Conservation (phyloP, 2,888 invertebrate species). For the Sinohyriopsis cumingii region DNA sequence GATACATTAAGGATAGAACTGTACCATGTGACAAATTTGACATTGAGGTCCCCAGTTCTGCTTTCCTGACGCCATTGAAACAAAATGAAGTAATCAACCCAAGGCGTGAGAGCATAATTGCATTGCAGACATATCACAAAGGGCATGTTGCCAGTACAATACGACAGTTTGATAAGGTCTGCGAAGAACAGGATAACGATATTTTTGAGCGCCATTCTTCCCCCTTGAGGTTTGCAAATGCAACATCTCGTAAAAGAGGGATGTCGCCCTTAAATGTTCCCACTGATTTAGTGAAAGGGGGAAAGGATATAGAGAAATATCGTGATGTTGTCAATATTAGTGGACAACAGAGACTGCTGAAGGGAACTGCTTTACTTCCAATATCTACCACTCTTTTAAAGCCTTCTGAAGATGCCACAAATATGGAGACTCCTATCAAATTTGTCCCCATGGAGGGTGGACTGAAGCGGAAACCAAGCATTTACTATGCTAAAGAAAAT, state of each 20-base stretch:
- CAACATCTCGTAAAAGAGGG: slow-evolving; percentile 49
- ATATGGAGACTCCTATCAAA: slow-evolving; percentile 2
- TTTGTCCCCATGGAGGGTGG: slow-evolving; percentile 7
- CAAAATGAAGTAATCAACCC: slow-evolving; percentile 49
- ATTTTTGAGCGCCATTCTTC: slow-evolving; percentile 43
- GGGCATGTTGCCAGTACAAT: slow-evolving; percentile 59
- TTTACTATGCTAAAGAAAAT: slow-evolving; percentile 39
- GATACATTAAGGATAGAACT: slow-evolving; percentile 45
- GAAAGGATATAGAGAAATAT: slow-evolving; percentile 29
- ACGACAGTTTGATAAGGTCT: slow-evolving; percentile 41
- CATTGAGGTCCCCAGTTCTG: slow-evolving; percentile 28
- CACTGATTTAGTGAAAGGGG: slow-evolving; percentile 52
- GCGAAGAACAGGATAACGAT: slow-evolving; percentile 26
- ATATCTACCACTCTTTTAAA: slow-evolving; percentile 58
- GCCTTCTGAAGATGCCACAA: slow-evolving; percentile 36
- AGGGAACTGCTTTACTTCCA: slow-evolving; percentile 48
- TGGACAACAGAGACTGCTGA: slow-evolving; percentile 25
- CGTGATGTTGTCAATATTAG: slow-evolving; percentile 21
- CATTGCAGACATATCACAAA: slow-evolving; percentile 50
- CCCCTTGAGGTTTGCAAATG: slow-evolving; percentile 56
- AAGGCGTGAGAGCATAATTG: slow-evolving; percentile 56
- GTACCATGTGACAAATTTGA: slow-evolving; percentile 20
- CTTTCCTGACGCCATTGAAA: slow-evolving; percentile 41
- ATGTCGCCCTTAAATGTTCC: slow-evolving; percentile 63
- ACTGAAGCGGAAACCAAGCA: slow-evolving; percentile 48